Evolutionary conservation across 2,113 vertebrate genomes (phyloP).

Genomic region (Cryptoleucopteryx plumbea): DNA sequence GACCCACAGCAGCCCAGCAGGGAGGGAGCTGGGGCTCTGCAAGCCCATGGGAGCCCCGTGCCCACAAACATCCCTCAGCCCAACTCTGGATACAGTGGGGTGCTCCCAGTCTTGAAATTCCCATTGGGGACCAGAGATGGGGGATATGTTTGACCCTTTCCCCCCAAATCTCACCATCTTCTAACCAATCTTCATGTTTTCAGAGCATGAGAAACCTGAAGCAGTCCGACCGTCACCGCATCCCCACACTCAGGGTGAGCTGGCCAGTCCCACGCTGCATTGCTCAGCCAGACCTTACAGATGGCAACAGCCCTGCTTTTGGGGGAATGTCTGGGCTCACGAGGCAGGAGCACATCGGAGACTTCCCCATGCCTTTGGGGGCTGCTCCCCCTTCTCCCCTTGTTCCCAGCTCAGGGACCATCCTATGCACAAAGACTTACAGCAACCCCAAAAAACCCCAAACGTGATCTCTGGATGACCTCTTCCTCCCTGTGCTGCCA

Average conservation of each 20-base stretch:
- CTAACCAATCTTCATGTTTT: neutral
- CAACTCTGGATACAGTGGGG: neutral
- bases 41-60: neutral
- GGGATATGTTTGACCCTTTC: neutral
- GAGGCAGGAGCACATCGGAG: neutral
- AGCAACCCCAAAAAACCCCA: neutral
- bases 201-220: neutral
- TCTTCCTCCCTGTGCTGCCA: neutral
- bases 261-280: neutral
- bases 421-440: neutral
- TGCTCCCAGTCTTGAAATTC: neutral
- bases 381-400: neutral
- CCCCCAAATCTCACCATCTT: neutral
- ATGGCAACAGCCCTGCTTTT: neutral
- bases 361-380: neutral
- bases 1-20: rapidly evolving
- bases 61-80: neutral
- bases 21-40: neutral
- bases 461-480: neutral
- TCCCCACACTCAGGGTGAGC: neutral
- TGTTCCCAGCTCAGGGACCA: neutral
- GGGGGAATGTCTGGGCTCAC: neutral
- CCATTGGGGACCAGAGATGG: neutral
- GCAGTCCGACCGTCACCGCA: neutral
- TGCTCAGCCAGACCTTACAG: neutral